Evolutionary conservation across 2,797 vertebrate genomes (phyloP), one percentile per base, ranked within the genome.

Genomic region (Champsocephalus esox): DNA sequence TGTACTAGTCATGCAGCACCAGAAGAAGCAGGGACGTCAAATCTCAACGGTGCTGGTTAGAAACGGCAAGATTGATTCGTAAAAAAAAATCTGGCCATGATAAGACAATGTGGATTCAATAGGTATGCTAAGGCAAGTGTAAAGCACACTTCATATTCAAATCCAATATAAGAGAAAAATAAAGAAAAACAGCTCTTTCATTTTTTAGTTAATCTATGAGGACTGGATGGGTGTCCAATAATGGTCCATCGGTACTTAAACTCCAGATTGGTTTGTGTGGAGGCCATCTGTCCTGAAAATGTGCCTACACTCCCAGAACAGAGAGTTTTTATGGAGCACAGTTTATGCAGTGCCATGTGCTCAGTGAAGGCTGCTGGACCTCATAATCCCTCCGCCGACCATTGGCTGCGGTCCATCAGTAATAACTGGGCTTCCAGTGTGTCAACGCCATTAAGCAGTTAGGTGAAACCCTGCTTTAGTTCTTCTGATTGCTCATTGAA

Each of bases 51-150:
- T 34, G 3, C 50, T 16, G 57, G 66, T 55, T 65, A 78, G 79
- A 84, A 69, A 82, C 45, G 5, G 46, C 4, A 48, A 79, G 80
- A 89, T 74, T 84, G 85, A 88, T 85, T 92, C 72, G 62, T 68
- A 66, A 44, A 76, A 76, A 62, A 67, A 78, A 78, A 55, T 87
- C 61, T 68, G 63, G 77, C 73, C 71, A 60, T 78, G 75, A 86
- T 72, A 82, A 63, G 63, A 77, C 52, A 46, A 82, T 82, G 81
- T 63, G 69, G 66, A 79, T 58, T 54, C 17, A 65, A 74, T 82
- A 80, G 55, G 57, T 51, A 11, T 11, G 32, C 8, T 6, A 7
- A 46, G 62, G 64, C 17, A 10, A 24, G 44, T 61, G n/a, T 50
- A 44, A 1, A 8, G 21, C 8, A 9, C 3, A 45, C 58, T 58